Percentiles rank a stretch among this genome's conserved stretches.
phyloP scores from a whole-genome alignment of 1,140 invertebrate species.

The Sitobion miscanthi region DNA sequence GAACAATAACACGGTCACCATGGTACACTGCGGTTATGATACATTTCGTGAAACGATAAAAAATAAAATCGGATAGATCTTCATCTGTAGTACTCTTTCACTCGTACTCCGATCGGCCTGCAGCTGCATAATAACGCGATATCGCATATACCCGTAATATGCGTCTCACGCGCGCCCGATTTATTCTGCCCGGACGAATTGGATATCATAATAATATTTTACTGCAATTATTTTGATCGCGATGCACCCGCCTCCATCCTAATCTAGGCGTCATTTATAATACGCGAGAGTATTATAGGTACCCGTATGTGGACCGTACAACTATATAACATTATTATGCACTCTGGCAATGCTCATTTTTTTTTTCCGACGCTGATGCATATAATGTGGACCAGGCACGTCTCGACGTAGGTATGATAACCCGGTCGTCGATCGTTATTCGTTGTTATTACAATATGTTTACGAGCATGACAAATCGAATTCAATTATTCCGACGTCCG shows the following conservation, averaged over 20 bases:
- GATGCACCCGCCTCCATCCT: background rate
- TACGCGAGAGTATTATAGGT: no score
- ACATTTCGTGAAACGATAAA: background rate
- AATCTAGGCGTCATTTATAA: background rate
- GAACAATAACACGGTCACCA: background rate
- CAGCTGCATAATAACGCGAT: background rate
- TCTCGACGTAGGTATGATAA: background rate
- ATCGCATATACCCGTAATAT: background rate
- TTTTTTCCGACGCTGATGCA: background rate
- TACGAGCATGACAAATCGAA: background rate
- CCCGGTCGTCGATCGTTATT: background rate
- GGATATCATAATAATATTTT: background rate
- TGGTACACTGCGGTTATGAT: background rate
- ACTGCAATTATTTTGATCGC: background rate
- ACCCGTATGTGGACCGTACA: background rate
- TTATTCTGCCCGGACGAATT: background rate
- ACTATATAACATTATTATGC: background rate
- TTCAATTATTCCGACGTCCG: background rate
- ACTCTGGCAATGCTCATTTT: background rate
- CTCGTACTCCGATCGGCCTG: background rate
- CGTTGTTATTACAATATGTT: background rate
- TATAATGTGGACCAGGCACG: background rate
- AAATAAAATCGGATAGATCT: background rate
- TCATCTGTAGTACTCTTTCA: background rate
- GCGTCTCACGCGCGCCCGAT: background rate